Base-by-base conservation (phyloP, 2,888 invertebrate genomes). In the Erynnis tages region DNA sequence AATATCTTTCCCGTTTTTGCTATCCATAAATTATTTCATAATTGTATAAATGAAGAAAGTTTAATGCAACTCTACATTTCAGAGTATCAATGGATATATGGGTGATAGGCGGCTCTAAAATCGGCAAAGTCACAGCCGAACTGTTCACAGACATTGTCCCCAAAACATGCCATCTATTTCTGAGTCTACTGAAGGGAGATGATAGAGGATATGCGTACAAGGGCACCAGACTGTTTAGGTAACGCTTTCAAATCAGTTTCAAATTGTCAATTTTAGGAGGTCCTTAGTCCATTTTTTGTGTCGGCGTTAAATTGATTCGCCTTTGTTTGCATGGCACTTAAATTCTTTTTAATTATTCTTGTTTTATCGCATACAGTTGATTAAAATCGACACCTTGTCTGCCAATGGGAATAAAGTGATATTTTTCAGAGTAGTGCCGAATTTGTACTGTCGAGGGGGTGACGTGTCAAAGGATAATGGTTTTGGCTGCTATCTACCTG, bases 401-500 rank as follows among this genome's bases (percentile, higher is more conserved):
- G n/a, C n/a, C n/a, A n/a, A n/a, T n/a, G n/a, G n/a, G n/a, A n/a
- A n/a, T n/a, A n/a, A n/a, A n/a, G 53, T 54, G 2, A 13, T 10
- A 25, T 21, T 16, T 30, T 47, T 4, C 60, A 91, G 91, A 47
- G 81, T 92, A 47, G 85, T 92, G 6, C 85, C 91, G 0, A 81
- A 85, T 13, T 79, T 91, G 52, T 91, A 88, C 76, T 92, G 92
- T 63, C 86, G 91, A 52, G 91, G 91, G 8, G 92, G 92, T 4
- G 92, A 92, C 62, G 91, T 92, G 13, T 70, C 73, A 0, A 90
- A 91, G 55, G 90, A 91, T 60, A 91, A 92, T 61, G 92, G 92
- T 1, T 89, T 79, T 41, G 92, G 92, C 0, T 86, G 85, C 54
- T 88, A 80, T 59, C 60, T 90, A 0, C 86, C 89, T 19, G 84